A percentile compares a stretch with the other conserved stretches of the same genome.
Conservation (phyloP, 2,888 invertebrate genomes). For the Scelioninae gen. 2 region DNA sequence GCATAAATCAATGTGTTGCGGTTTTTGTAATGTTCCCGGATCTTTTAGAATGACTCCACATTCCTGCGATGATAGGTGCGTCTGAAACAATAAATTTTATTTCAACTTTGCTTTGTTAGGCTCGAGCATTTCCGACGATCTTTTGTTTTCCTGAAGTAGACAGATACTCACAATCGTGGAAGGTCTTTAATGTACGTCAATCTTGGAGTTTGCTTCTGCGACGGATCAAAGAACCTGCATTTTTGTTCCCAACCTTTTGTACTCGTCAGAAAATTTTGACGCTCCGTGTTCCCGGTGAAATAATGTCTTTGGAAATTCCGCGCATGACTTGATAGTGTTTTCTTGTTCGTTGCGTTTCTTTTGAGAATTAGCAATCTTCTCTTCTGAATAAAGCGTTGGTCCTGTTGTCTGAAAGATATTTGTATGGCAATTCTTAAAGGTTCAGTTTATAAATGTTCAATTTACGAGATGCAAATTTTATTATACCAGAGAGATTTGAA, state of each 20-base stretch:
- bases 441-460: too few relatives aligned
- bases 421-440: too few relatives aligned
- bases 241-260: conserved; percentile 71
- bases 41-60: conserved; percentile 20
- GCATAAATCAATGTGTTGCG: conserved; percentile 70
- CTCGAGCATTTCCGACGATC: too few relatives aligned
- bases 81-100: conserved; percentile 20
- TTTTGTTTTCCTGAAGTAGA: neutral
- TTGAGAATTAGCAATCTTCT: conserved; percentile 59
- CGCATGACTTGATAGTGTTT: neutral
- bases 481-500: too few relatives aligned
- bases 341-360: conserved; percentile 14
- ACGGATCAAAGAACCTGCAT: conserved; percentile 58
- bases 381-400: conserved; percentile 66
- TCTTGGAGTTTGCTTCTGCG: conserved; percentile 38
- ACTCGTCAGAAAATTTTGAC: conserved; percentile 63
- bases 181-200: conserved; percentile 69
- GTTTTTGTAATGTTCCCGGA: conserved; percentile 1
- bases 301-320: conserved; percentile 11
- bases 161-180: conserved; percentile 66
- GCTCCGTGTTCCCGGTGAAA: neutral
- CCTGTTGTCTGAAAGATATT: conserved; percentile 66
- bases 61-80: conserved; percentile 35
- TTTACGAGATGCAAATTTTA: too few relatives aligned
- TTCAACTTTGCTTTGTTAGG: neutral